A percentile compares a stretch with the other conserved stretches of the same genome.
These are phyloP conservation scores for Cichladusa arquata DNA, from an alignment of 2,113 vertebrate genomes.

Conservation along the genomic window DNA sequence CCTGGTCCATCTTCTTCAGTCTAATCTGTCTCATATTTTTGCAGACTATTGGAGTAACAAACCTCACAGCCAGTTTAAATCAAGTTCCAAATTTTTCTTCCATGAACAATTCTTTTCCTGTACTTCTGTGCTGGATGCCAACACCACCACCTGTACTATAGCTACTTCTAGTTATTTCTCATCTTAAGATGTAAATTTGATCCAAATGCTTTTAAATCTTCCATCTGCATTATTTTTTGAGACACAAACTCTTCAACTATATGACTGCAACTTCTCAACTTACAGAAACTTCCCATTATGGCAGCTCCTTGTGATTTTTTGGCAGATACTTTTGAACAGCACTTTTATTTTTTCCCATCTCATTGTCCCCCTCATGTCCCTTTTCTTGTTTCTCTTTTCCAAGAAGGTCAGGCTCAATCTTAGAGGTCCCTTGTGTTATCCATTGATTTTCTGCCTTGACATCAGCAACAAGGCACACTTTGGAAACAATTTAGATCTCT, in stretches of 20 bases:
- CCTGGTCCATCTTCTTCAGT: not conserved
- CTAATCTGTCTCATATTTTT: conserved; percentile 1
- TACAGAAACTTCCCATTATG: not conserved
- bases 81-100: conserved; percentile 17
- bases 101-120: conserved; percentile 38
- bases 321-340: not conserved
- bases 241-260: not conserved
- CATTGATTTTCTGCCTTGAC: not conserved
- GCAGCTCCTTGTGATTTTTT: not conserved
- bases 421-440: not conserved
- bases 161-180: not conserved
- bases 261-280: not conserved
- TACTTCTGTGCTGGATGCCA: not conserved
- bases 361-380: not conserved
- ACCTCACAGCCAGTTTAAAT: not conserved
- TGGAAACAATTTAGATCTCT: not conserved
- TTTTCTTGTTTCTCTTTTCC: not conserved
- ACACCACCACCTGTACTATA: not conserved
- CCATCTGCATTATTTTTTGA: not conserved
- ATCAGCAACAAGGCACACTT: not conserved
- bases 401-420: not conserved
- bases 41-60: not conserved
- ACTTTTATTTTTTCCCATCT: not conserved
- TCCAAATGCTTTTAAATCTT: not conserved
- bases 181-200: not conserved